Evolutionary conservation across 92 coral and sea anemone genomes (phyloP), one percentile per base, ranked within the genome.

Genomic region (Epizoanthus rinbou): DNA sequence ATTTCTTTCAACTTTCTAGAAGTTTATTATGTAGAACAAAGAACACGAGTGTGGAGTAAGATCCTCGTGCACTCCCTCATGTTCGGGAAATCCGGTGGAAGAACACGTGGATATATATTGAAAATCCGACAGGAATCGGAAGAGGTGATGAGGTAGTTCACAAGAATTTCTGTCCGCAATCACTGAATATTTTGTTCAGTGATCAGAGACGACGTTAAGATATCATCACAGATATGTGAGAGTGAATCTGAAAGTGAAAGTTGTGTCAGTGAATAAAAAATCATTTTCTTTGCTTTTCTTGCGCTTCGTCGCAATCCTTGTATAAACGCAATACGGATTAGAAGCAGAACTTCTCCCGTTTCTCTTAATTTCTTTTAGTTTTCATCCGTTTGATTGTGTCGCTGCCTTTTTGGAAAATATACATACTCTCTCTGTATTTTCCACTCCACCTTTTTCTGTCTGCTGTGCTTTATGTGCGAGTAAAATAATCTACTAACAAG

Each of bases 71-170:
- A 11, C 35, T 64, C 69, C 28, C 35, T 64, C 67, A 64, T 64
- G 70, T 24, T 64, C 72, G 39, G 72, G 72, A 67, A 5, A 33
- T 67, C 72, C 50, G 72, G 72, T 41, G 72, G n/a, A 28, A 67
- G 17, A 37, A 7, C 9, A 33, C 14, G 72, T 17, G 41, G 9
- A 25, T 8, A 18, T 14, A 22, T 28, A 63, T 4, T 5, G 71
- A 41, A 28, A 65, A 65, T 65, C 16, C 37, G 47, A 47, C 14
- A 9, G 54, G 54, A 10, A 47, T 8, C 54, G 54, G 54, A 47
- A 47, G 54, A 47, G 11, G 70, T 1, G 6, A 10, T 24, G 19
- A 31, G 31, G 41, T 24, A 64, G 13, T 64, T 64, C 14, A 16
- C 69, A 28, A 64, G 39, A 64, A 24, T 6, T 64, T 64, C 4